Percentiles rank a stretch among this genome's conserved stretches.
phyloP scores from a whole-genome alignment of 23 tunicate species.

The Trididemnum miniatum region DNA sequence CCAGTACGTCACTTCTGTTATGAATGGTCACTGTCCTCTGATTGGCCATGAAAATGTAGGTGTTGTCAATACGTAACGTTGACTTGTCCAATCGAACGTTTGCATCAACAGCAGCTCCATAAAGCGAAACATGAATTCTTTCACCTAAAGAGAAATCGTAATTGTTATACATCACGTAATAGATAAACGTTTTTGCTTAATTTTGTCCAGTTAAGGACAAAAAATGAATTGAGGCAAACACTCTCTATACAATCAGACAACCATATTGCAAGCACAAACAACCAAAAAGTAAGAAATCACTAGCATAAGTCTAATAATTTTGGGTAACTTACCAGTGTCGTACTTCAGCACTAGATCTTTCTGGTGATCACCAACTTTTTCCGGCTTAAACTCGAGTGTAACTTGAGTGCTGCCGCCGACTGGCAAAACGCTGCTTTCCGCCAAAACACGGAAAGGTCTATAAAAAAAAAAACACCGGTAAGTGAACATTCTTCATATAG shows the following conservation, averaged over 20 bases:
- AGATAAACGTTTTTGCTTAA: too few relatives aligned
- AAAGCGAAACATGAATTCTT: conserved; percentile 47
- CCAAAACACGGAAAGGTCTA: conserved; percentile 64
- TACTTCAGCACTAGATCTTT: conserved; percentile 66
- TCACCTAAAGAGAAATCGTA: conserved; percentile 56
- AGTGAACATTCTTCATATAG: too few relatives aligned
- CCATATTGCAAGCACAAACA: too few relatives aligned
- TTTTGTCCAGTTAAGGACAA: too few relatives aligned
- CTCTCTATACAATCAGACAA: too few relatives aligned
- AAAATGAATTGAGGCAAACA: too few relatives aligned
- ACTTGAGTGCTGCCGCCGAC: conserved; percentile 90
- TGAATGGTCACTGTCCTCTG: conserved; percentile 77
- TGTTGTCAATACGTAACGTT: conserved; percentile 87
- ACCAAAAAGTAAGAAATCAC: too few relatives aligned
- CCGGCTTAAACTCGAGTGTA: conserved; percentile 79
- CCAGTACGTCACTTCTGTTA: conserved; percentile 83
- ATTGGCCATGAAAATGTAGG: conserved; percentile 87
- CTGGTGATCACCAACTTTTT: conserved; percentile 79
- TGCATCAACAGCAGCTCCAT: conserved; percentile 85
- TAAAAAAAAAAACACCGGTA: too few relatives aligned
- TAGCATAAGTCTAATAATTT: too few relatives aligned
- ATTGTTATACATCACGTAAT: too few relatives aligned
- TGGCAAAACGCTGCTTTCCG: conserved; percentile 40
- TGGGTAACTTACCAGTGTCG: conserved; percentile 76
- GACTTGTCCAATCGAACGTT: conserved; percentile 86